A percentile compares a stretch with the other conserved stretches of the same genome.
Conservation (phyloP, 30 jellyfish, hydroid and myxozoan genomes). For the Haliclystus octoradiatus region DNA sequence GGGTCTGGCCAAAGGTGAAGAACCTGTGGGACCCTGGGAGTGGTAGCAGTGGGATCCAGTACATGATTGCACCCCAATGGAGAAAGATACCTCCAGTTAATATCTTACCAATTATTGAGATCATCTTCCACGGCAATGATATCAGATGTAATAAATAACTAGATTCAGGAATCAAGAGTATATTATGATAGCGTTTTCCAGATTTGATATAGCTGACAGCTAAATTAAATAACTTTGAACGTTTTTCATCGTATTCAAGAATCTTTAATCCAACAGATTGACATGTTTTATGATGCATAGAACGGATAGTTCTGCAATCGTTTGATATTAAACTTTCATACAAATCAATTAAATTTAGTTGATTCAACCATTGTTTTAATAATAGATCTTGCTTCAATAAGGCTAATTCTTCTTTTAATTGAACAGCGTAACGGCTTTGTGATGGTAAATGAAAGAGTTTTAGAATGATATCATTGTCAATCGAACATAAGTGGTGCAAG, state of each 20-base stretch:
- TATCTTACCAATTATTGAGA: background rate
- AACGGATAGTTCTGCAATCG: background rate
- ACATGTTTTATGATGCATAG: background rate
- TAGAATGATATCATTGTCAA: background rate
- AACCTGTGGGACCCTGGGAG: too few species aligned
- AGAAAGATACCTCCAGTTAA: too few species aligned
- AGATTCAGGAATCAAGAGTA: background rate
- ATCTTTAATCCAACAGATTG: background rate
- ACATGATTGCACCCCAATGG: too few species aligned
- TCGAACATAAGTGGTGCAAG: background rate
- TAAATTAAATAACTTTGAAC: background rate
- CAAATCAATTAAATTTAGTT: background rate
- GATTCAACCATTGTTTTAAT: background rate
- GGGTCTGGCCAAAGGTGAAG: too few species aligned
- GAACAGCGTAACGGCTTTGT: background rate
- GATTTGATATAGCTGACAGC: background rate
- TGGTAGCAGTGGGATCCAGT: too few species aligned
- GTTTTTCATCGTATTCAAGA: background rate
- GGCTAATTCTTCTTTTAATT: background rate
- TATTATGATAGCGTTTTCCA: background rate
- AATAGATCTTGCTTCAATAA: background rate
- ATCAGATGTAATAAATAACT: background rate
- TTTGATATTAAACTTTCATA: background rate
- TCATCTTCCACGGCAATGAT: background rate
- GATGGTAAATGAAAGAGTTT: background rate